A percentile compares a stretch with the other conserved stretches of the same genome.
phyloP scores from a whole-genome alignment of 1,140 invertebrate species.

The Papilio glaucus region DNA sequence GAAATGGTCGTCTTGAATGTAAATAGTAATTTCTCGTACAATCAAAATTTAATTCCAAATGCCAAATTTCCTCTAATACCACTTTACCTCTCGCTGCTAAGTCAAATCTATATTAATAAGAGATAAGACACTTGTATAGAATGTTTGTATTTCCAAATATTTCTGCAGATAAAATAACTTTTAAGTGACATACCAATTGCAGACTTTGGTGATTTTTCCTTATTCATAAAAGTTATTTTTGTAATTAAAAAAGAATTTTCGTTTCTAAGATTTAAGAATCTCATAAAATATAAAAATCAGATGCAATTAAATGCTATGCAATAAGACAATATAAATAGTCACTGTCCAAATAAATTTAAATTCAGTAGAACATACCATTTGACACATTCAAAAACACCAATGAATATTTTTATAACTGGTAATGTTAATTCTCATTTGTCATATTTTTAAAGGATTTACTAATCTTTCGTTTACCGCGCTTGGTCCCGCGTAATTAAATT shows the following conservation, averaged over 20 bases:
- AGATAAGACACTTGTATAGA: not conserved
- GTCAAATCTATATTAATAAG: not conserved
- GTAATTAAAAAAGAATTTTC: too few relatives aligned
- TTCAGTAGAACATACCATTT: too few relatives aligned
- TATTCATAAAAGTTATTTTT: too few relatives aligned
- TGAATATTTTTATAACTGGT: not conserved
- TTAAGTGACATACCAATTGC: not conserved
- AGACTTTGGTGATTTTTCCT: not conserved
- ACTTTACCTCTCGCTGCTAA: constrained; percentile 47
- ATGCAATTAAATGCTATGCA: not conserved
- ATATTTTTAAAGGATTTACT: not conserved
- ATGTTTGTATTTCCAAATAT: not conserved
- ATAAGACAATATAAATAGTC: not conserved
- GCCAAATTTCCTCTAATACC: constrained; percentile 49
- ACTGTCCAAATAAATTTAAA: constrained; percentile 19
- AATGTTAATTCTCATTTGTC: not conserved
- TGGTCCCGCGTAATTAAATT: constrained; percentile 16
- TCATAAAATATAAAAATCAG: too few relatives aligned
- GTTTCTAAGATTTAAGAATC: too few relatives aligned
- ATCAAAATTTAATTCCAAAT: constrained; percentile 43
- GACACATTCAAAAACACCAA: not conserved
- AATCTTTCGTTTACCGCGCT: constrained; percentile 15
- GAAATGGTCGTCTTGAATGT: not conserved
- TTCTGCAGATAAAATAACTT: constrained; percentile 2
- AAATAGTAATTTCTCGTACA: constrained; percentile 28